Conservation (phyloP, 2,113 vertebrate genomes). For the Acinonyx jubatus region DNA sequence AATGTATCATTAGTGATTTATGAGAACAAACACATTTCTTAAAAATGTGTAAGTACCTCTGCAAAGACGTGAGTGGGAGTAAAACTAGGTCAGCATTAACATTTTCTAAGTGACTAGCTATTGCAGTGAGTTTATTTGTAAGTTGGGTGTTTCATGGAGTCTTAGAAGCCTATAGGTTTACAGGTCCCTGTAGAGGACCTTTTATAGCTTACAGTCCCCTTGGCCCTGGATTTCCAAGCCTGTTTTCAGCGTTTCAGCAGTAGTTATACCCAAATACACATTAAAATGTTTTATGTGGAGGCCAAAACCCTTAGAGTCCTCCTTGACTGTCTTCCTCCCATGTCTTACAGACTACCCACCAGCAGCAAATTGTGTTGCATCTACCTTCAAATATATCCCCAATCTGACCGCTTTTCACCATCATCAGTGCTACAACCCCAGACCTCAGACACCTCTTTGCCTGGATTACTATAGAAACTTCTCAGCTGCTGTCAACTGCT, state of each 20-base stretch:
- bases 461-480: not conserved
- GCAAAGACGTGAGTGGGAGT: not conserved
- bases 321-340: not conserved
- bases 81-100: not conserved
- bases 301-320: not conserved
- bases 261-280: not conserved
- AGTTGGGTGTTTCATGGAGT: not conserved
- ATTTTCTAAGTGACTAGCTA: not conserved
- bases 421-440: not conserved
- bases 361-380: not conserved
- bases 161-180: not conserved
- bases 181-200: not conserved
- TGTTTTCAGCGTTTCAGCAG: not conserved
- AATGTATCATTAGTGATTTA: not conserved
- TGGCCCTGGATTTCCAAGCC: not conserved
- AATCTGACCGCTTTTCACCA: not conserved
- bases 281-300: not conserved
- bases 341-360: not conserved
- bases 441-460: not conserved
- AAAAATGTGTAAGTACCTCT: not conserved
- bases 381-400: not conserved
- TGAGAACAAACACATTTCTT: not conserved
- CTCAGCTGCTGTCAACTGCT: not conserved
- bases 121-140: not conserved
- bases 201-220: not conserved